Percentiles rank a stretch among this genome's conserved stretches.
Conservation (phyloP, 2,888 invertebrate species). For the Phrixothrix hirtus region DNA sequence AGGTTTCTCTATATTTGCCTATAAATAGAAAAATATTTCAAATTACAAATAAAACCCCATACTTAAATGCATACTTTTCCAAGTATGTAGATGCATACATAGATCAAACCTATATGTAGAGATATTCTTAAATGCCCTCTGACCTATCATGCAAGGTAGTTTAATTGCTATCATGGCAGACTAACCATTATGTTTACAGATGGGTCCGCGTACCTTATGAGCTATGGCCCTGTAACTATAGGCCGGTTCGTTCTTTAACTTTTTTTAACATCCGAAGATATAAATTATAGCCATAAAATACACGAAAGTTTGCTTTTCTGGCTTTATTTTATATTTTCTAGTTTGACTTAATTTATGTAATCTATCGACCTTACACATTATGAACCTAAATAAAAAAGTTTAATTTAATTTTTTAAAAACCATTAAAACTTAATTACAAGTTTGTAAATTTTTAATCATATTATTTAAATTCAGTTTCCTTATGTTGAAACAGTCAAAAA, state of each 20-base stretch:
- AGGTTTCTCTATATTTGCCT: constrained; percentile 78
- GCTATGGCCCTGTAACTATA: constrained; percentile 43
- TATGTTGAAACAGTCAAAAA: neutral
- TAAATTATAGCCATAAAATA: constrained; percentile 37
- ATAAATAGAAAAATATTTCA: constrained; percentile 43
- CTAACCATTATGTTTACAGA: constrained; percentile 44
- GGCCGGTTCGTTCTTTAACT: constrained; percentile 28
- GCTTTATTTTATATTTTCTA: constrained; percentile 10
- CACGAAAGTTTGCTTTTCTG: constrained; percentile 4
- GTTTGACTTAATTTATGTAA: constrained; percentile 10
- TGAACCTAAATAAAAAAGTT: too few species aligned
- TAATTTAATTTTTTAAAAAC: too few species aligned
- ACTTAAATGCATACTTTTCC: too few species aligned
- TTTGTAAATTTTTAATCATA: too few species aligned
- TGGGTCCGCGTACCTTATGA: constrained; percentile 38
- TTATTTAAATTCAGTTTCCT: neutral
- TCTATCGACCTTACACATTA: too few species aligned
- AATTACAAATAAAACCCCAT: too few species aligned
- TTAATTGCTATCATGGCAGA: constrained; percentile 48
- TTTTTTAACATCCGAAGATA: constrained; percentile 27
- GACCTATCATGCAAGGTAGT: constrained; percentile 44
- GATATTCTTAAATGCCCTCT: constrained; percentile 39
- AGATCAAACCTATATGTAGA: constrained; percentile 24
- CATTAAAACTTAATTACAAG: too few species aligned
- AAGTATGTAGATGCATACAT: too few species aligned